Conservation (phyloP, 2,888 invertebrate genomes). For the Alloscopus bannaensis region DNA sequence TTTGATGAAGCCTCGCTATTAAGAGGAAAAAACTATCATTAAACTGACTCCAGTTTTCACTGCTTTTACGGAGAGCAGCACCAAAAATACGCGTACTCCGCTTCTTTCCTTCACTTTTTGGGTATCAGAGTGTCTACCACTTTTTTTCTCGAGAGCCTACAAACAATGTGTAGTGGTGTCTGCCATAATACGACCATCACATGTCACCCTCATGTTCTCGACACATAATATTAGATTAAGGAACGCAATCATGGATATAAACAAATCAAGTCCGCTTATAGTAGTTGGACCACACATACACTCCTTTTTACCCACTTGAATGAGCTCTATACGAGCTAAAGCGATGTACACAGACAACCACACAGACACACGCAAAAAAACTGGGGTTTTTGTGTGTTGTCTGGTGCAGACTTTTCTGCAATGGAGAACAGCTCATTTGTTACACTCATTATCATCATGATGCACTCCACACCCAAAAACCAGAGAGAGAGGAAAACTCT, state of each 20-base stretch:
- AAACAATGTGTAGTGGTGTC: not conserved
- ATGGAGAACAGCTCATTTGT: conserved; percentile 39
- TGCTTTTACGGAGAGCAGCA: too few relatives aligned
- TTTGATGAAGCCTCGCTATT: not conserved
- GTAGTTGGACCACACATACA: too few relatives aligned
- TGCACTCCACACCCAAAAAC: conserved; percentile 11
- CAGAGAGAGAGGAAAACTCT: not conserved
- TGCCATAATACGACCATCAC: not conserved
- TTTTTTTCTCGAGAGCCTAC: too few relatives aligned
- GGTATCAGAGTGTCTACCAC: too few relatives aligned
- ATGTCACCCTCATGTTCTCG: not conserved
- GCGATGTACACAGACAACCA: conserved; percentile 1
- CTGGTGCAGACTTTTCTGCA: not conserved
- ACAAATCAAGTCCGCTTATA: conserved; percentile 32
- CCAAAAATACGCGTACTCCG: too few relatives aligned
- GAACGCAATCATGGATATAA: conserved; percentile 13
- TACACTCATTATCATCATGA: conserved; percentile 33
- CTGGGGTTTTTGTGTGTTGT: not conserved
- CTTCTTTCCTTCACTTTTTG: too few relatives aligned
- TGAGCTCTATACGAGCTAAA: too few relatives aligned
- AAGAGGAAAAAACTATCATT: not conserved
- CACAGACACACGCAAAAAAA: not conserved
- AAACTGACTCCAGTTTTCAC: conserved; percentile 3
- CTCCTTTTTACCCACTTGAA: too few relatives aligned
- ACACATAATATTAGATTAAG: conserved; percentile 26